A percentile compares a stretch with the other conserved stretches of the same genome.
These are phyloP conservation scores for Thamnaconus septentrionalis DNA, from an alignment of 2,113 vertebrate species.

Conservation along the genomic window DNA sequence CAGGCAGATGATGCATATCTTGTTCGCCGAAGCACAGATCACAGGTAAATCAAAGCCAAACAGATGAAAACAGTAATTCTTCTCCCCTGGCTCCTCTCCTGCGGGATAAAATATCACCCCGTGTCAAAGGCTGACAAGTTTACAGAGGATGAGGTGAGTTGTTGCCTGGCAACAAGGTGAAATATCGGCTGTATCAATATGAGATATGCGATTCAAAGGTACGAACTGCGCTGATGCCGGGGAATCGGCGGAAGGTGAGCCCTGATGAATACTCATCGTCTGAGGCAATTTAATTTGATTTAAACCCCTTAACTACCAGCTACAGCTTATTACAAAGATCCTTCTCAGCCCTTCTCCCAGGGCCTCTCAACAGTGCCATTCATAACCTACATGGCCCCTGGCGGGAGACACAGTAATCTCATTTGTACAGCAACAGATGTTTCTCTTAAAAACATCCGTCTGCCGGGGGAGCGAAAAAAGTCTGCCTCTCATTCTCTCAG, in stretches of 20 bases:
- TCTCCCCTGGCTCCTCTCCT: conserved; percentile 23
- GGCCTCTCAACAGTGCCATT: conserved; percentile 56
- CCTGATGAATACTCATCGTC: conserved; percentile 49
- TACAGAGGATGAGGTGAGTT: conserved; percentile 55
- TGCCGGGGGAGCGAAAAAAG: conserved; percentile 52
- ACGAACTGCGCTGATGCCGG: background rate
- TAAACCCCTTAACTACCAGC: conserved; percentile 51
- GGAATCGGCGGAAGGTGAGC: conserved; percentile 44
- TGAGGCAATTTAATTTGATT: conserved; percentile 45
- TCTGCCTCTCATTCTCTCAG: conserved; percentile 53
- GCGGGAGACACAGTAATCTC: conserved; percentile 69
- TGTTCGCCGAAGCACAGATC: conserved; percentile 26
- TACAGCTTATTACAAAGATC: conserved; percentile 59
- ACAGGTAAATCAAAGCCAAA: conserved; percentile 26
- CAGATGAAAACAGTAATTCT: conserved; percentile 28
- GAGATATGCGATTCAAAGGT: conserved; percentile 38
- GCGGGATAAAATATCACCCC: conserved; percentile 50
- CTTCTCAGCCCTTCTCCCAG: conserved; percentile 42
- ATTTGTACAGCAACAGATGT: conserved; percentile 75
- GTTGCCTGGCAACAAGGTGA: conserved; percentile 70
- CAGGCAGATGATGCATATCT: conserved; percentile 10
- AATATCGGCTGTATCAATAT: conserved; percentile 49
- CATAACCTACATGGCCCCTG: conserved; percentile 62
- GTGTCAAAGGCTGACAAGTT: conserved; percentile 55
- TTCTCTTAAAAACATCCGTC: conserved; percentile 73